Evolutionary conservation across 1,140 invertebrate species (phyloP), one percentile per base, ranked within the genome.

Genomic region (Cardiocondyla obscurior): DNA sequence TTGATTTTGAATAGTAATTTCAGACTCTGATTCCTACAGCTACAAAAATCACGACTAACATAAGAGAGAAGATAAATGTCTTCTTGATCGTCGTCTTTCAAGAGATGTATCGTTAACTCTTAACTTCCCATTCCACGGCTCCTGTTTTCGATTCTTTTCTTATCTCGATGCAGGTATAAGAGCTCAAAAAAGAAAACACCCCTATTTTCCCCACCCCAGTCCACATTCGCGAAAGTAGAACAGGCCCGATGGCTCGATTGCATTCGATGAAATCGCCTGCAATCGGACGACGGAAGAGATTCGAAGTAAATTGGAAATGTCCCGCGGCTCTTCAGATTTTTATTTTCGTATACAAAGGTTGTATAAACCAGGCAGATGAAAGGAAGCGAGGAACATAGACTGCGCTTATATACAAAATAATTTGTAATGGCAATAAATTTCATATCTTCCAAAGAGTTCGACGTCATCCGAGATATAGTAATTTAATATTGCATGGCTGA

Each of bases 251-350:
- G 42, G 28, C 46, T 77, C 73, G 62, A 79, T 79, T 79, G 62
- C n/a, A 33, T 69, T 69, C 74, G 49, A 79, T 69, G 62, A 79
- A 79, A 79, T 69, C 74, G 36, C 25, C 7, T 69, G 74, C 74
- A 69, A 79, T 79, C 46, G 74, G 28, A 51, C 44, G 58, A 39
- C 58, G 58, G 16, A 67, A 69, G 51, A 79, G 74, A 79, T 55
- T 79, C 33, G 62, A 69, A 69, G 33, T 79, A 79, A 79, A 79
- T 79, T 69, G 74, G 12, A 79, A 79, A 69, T 67, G 60, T 44
- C 36, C 30, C 64, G 22, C 62, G 62, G 22, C 33, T 53, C 19
- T 76, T 49, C 30, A 49, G 28, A 33, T 76, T 76, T 69, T 79
- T 69, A 79, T 79, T 79, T 79, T 79, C 19, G 22, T 69, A 30